Evolutionary conservation across 1,140 invertebrate genomes (phyloP).

Genomic region (Drosophila kurseongensis): DNA sequence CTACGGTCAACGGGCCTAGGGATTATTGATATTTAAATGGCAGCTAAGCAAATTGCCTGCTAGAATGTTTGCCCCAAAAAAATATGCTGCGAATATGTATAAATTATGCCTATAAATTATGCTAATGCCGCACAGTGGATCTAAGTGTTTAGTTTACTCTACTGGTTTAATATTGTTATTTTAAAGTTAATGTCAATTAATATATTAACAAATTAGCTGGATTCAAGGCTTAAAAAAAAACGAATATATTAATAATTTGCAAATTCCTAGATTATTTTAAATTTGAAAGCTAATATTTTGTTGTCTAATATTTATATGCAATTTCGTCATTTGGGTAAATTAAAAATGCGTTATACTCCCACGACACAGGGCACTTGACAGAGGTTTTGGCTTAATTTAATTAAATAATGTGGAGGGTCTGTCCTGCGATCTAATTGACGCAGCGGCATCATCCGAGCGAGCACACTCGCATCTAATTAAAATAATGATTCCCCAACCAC

Average conservation of each 20-base stretch:
- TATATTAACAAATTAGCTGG: no score
- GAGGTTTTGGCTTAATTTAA: conserved; percentile 49
- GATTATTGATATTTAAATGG: conserved; percentile 55
- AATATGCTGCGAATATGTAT: conserved; percentile 35
- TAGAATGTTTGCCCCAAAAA: conserved; percentile 8
- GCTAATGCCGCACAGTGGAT: conserved; percentile 26
- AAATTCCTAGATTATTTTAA: no score
- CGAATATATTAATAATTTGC: no score
- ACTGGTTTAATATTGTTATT: no score
- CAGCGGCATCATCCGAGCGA: conserved; percentile 14
- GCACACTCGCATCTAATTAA: conserved; percentile 66
- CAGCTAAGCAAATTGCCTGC: conserved; percentile 25
- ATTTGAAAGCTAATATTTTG: background rate
- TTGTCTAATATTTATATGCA: background rate
- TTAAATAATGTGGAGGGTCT: conserved; percentile 54
- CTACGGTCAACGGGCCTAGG: conserved; percentile 20
- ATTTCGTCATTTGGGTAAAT: conserved; percentile 27
- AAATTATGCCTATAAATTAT: conserved; percentile 46
- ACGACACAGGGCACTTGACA: conserved; percentile 25
- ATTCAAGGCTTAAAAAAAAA: no score
- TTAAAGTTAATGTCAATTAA: no score
- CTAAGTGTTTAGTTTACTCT: no score
- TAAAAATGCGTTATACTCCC: conserved; percentile 53
- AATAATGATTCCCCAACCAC: conserved; percentile 54
- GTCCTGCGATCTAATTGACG: conserved; percentile 23